Percentiles rank a stretch among this genome's conserved stretches.
Conservation (phyloP, 2,113 vertebrate genomes). For the Heteronetta atricapilla region DNA sequence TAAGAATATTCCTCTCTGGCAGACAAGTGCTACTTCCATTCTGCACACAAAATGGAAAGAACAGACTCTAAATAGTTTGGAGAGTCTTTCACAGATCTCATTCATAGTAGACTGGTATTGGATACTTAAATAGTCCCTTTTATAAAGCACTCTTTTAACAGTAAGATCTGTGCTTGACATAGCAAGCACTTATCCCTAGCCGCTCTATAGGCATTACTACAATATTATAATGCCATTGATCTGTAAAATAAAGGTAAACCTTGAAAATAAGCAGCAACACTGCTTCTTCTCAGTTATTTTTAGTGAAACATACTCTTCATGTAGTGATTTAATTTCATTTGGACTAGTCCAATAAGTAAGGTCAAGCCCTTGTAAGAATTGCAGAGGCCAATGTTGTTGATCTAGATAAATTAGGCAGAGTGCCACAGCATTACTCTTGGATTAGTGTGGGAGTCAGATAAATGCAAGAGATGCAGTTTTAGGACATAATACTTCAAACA, state of each 20-base stretch:
- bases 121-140: not conserved
- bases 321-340: constrained; percentile 18
- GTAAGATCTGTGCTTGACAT: not conserved
- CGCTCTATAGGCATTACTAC: not conserved
- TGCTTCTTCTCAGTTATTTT: constrained; percentile 5
- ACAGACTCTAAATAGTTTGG: not conserved
- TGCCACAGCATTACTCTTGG: not conserved
- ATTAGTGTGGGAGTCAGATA: not conserved
- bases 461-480: not conserved
- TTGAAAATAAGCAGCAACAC: not conserved
- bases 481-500: not conserved
- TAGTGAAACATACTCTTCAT: constrained; percentile 22
- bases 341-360: not conserved
- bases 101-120: not conserved
- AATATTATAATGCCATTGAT: not conserved
- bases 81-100: not conserved
- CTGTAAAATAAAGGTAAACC: constrained; percentile 27
- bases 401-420: not conserved
- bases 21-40: not conserved
- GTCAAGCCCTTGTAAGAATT: constrained; percentile 9
- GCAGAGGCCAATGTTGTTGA: not conserved
- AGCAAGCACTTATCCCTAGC: not conserved
- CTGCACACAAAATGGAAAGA: not conserved
- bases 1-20: not conserved
- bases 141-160: not conserved